A percentile compares a stretch with the other conserved stretches of the same genome.
phyloP scores from a whole-genome alignment of 2,888 invertebrate genomes.

The Cacoxenus indagator region DNA sequence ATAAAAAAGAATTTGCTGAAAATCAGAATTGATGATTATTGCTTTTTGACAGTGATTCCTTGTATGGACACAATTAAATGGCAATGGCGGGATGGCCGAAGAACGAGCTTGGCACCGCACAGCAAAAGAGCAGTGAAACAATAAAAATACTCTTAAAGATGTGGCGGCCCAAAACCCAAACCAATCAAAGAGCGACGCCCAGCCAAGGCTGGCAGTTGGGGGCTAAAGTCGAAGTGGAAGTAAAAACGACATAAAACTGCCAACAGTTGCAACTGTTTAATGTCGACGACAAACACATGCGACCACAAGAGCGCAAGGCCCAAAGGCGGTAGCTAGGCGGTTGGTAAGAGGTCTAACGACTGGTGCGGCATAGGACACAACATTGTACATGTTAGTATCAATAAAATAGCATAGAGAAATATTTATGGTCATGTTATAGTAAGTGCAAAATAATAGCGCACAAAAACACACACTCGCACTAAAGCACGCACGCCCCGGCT shows the following conservation, averaged over 20 bases:
- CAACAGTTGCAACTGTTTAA: constrained; percentile 52
- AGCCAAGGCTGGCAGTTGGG: constrained; percentile 11
- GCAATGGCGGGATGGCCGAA: constrained; percentile 33
- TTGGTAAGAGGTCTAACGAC: too few species aligned
- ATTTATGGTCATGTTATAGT: constrained; percentile 63
- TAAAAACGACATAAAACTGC: constrained; percentile 43
- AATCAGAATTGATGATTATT: constrained; percentile 71
- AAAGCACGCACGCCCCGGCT: not conserved
- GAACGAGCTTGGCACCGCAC: constrained; percentile 35
- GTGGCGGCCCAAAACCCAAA: not conserved
- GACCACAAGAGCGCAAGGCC: too few species aligned
- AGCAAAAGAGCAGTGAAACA: constrained; percentile 38
- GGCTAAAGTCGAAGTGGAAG: not conserved
- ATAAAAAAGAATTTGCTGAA: constrained; percentile 42
- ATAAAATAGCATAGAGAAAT: constrained; percentile 46
- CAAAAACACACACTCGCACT: constrained; percentile 8
- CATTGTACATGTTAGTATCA: constrained; percentile 24
- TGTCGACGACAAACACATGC: constrained; percentile 25
- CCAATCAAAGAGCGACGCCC: not conserved
- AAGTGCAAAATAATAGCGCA: constrained; percentile 62
- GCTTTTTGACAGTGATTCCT: constrained; percentile 67
- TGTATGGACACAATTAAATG: constrained; percentile 30
- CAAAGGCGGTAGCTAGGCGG: too few species aligned
- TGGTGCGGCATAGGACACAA: too few species aligned
- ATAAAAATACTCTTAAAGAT: constrained; percentile 33